Base-by-base conservation (phyloP, 2,888 invertebrate genomes). In the Pilophorus perplexus region DNA sequence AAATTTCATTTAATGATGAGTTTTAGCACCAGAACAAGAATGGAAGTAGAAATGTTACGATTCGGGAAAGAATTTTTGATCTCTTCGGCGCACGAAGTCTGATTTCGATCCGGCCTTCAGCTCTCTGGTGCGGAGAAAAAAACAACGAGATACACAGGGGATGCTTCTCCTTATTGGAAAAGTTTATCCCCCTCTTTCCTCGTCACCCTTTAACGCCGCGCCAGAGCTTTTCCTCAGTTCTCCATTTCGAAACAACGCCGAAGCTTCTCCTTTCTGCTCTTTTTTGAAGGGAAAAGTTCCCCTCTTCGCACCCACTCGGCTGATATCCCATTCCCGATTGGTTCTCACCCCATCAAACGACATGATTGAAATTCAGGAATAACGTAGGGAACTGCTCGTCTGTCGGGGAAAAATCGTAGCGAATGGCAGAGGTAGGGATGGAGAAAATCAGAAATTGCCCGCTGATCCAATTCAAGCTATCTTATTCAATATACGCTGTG, bases 341-440 rank as follows among this genome's bases (percentile, higher is more conserved):
- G 59, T 59, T 59, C 59, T 59, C 59, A 59, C 59, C 59, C 59
- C 59, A 59, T 59, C 59, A 42, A 42, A 25, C 42, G 59, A 40
- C 42, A 59, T 23, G 59, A 59, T 59, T 59, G 59, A 59, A 59
- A 59, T 59, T 59, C 59, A 59, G 23, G 25, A 59, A 42, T 48
- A 48, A 10, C 48, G 33, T 33, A 12, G n/a, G 6, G 33, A 33
- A 33, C 6, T 8, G 33, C 33, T 33, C 33, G 33, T 33, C 33
- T 33, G 12, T 33, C 33, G n/a, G n/a, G n/a, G n/a, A n/a, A n/a
- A n/a, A n/a, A n/a, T n/a, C n/a, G n/a, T n/a, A n/a, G n/a, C n/a
- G n/a, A n/a, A n/a, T n/a, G n/a, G n/a, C n/a, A n/a, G n/a, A n/a
- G n/a, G n/a, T n/a, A n/a, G n/a, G 6, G 33, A 33, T 12, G 33